A percentile compares a stretch with the other conserved stretches of the same genome.
phyloP scores from a whole-genome alignment of 2,113 vertebrate species.

The Zapus hudsonius region DNA sequence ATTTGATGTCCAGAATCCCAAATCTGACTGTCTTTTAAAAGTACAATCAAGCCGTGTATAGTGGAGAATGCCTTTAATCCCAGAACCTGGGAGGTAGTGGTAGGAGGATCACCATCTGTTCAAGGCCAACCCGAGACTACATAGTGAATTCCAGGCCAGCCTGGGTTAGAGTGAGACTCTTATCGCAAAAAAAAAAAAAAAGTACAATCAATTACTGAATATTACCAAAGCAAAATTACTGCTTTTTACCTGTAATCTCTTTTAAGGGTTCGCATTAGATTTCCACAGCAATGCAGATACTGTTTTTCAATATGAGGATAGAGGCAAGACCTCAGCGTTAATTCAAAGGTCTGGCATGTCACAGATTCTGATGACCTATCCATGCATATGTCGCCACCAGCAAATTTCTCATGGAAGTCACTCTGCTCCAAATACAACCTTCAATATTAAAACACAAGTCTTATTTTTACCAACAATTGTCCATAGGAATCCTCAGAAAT shows the following conservation, averaged over 20 bases:
- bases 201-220: not conserved
- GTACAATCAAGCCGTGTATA: not conserved
- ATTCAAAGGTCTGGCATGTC: constrained; percentile 97
- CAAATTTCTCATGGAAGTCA: constrained; percentile 95
- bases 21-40: not conserved
- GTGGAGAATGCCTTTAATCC: too few species aligned
- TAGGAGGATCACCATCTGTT: too few species aligned
- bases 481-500: constrained; percentile 6
- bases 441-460: constrained; percentile 65
- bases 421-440: constrained; percentile 97
- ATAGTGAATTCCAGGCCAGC: too few species aligned
- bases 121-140: too few species aligned
- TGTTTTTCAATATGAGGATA: constrained; percentile 96
- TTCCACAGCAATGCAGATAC: constrained; percentile 97
- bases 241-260: constrained; percentile 93
- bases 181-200: not conserved
- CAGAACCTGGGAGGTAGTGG: too few species aligned
- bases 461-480: not conserved
- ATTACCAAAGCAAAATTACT: not conserved
- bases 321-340: constrained; percentile 95
- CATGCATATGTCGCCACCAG: constrained; percentile 91
- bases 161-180: too few species aligned
- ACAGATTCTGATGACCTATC: constrained; percentile 97
- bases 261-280: constrained; percentile 96
- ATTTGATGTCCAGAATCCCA: not conserved